These are phyloP conservation scores for Agraylea sexmaculata DNA, from an alignment of 1,140 invertebrate genomes.

Conservation along the genomic window DNA sequence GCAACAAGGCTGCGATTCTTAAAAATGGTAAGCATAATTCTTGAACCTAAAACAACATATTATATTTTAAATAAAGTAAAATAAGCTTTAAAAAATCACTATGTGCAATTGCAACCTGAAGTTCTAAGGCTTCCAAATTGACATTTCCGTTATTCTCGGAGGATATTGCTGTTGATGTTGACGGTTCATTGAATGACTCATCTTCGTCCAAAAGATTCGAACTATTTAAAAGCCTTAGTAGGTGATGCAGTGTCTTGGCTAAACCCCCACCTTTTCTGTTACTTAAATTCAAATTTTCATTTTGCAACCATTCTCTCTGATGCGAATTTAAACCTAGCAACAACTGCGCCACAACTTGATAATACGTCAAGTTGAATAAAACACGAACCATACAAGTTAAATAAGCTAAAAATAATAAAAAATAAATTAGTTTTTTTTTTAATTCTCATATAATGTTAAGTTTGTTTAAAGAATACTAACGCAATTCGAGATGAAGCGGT, in stretches of 20 bases:
- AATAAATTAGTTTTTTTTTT: neutral
- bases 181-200: constrained; percentile 21
- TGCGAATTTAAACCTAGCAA: constrained; percentile 49
- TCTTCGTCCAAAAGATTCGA: constrained; percentile 29
- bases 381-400: constrained; percentile 75
- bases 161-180: constrained; percentile 19
- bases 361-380: constrained; percentile 78
- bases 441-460: constrained; percentile 6
- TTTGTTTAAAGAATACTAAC: constrained; percentile 40
- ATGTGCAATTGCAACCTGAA: constrained; percentile 7
- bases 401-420: constrained; percentile 52
- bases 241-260: constrained; percentile 22
- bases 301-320: constrained; percentile 31
- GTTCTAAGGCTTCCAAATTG: constrained; percentile 12
- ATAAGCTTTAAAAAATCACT: neutral
- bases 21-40: constrained; percentile 73
- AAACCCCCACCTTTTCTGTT: constrained; percentile 17
- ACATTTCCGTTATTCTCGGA: constrained; percentile 3
- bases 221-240: constrained; percentile 25
- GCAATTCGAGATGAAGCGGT: constrained; percentile 74
- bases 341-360: constrained; percentile 70
- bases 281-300: constrained; percentile 18
- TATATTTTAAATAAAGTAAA: neutral
- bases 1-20: constrained; percentile 67
- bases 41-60: constrained; percentile 45